Percentiles rank a stretch among this genome's conserved stretches.
Conservation (phyloP, 1,140 invertebrate species). For the Plodia interpunctella region DNA sequence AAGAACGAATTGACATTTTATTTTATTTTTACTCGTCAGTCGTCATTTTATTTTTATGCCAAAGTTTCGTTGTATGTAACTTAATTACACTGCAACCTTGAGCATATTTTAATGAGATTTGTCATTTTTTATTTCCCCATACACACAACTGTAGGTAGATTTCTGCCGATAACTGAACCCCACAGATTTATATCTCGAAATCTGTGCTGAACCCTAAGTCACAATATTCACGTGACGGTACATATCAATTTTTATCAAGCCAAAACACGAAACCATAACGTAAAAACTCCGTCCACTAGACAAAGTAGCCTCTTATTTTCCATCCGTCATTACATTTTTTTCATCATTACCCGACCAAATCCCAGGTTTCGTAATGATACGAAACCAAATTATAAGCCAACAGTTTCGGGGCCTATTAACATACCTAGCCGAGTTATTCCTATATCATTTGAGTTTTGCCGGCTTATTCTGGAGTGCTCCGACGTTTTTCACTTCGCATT, state of each 20-base stretch:
- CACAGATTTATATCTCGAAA: no score
- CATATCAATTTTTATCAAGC: background rate
- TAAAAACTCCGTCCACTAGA: slow-evolving; percentile 22
- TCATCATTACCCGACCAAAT: slow-evolving; percentile 51
- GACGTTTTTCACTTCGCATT: slow-evolving; percentile 8
- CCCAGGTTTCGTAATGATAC: slow-evolving; percentile 60
- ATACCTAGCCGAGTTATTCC: slow-evolving; percentile 41
- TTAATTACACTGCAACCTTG: no score
- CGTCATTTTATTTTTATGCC: no score
- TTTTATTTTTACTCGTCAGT: no score
- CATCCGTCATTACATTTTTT: slow-evolving; percentile 59
- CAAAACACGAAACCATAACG: background rate
- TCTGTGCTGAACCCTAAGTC: no score
- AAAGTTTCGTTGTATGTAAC: no score
- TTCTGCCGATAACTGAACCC: no score
- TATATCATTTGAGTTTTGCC: slow-evolving; percentile 37
- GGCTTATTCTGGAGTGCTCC: slow-evolving; percentile 23
- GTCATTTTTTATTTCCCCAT: no score
- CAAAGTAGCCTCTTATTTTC: slow-evolving; percentile 28
- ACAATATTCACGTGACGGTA: no score
- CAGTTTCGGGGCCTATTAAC: slow-evolving; percentile 58
- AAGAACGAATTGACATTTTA: no score
- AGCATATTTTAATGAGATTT: no score
- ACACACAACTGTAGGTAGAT: no score
- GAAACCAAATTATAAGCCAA: slow-evolving; percentile 63